These are phyloP conservation scores for Heliconius ethilla DNA, from an alignment of 2,888 invertebrate genomes.

Conservation along the genomic window DNA sequence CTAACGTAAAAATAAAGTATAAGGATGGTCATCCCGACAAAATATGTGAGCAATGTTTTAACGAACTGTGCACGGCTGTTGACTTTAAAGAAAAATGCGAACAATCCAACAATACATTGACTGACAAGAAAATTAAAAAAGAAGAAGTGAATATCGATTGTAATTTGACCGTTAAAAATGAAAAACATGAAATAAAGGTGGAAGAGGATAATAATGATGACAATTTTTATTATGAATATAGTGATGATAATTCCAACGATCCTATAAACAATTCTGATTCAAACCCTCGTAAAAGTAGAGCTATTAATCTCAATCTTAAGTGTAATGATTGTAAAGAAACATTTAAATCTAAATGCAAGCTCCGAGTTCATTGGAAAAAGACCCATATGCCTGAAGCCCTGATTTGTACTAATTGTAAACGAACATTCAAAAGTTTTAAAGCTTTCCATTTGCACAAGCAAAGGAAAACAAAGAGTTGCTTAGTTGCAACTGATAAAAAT, in stretches of 20 bases:
- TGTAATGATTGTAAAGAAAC: slow-evolving; percentile 59
- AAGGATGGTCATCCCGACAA: slow-evolving; percentile 64
- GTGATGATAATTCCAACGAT: slow-evolving; percentile 7
- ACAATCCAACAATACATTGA: slow-evolving; percentile 29
- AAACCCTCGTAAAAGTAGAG: slow-evolving; percentile 45
- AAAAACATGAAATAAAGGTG: slow-evolving; percentile 45
- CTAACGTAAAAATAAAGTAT: slow-evolving; percentile 59
- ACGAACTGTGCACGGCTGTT: slow-evolving; percentile 62
- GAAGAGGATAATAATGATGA: slow-evolving; percentile 39
- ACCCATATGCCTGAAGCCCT: slow-evolving; percentile 51
- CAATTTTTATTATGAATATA: slow-evolving; percentile 14
- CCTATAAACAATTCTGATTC: neutral
- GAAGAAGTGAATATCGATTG: slow-evolving; percentile 16
- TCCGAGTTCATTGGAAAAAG: slow-evolving; percentile 61
- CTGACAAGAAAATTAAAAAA: slow-evolving; percentile 16
- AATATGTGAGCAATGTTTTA: slow-evolving; percentile 65
- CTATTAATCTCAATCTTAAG: slow-evolving; percentile 54
- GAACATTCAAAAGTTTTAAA: slow-evolving; percentile 56
- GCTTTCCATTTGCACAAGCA: slow-evolving; percentile 56
- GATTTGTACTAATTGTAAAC: slow-evolving; percentile 53
- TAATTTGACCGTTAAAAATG: slow-evolving; percentile 49
- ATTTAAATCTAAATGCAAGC: slow-evolving; percentile 60
- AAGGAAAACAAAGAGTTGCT: slow-evolving; percentile 50
- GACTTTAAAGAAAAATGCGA: slow-evolving; percentile 65
- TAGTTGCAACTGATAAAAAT: slow-evolving; percentile 45